These are phyloP conservation scores for Pantherophis vulpinus DNA, from an alignment of 2,797 vertebrate genomes.

Conservation along the genomic window DNA sequence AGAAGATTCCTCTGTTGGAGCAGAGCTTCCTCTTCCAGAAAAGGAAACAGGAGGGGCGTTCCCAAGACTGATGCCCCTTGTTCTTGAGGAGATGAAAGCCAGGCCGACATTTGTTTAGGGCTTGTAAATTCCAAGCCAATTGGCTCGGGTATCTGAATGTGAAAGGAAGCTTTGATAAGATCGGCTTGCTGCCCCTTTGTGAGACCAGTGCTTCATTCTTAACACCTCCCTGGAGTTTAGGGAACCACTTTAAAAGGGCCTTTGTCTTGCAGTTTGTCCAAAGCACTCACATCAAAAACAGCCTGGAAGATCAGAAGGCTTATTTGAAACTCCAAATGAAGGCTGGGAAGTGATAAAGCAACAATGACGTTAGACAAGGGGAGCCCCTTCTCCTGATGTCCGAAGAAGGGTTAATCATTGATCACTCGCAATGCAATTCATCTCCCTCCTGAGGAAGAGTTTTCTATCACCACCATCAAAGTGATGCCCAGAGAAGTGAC, in stretches of 20 bases:
- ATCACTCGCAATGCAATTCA: slow-evolving; percentile 1
- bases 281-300: slow-evolving; percentile 82
- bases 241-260: slow-evolving; percentile 79
- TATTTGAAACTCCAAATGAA: slow-evolving; percentile 48
- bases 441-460: background rate
- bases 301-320: slow-evolving; percentile 72
- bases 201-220: slow-evolving; percentile 76
- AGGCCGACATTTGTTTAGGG: slow-evolving; percentile 76
- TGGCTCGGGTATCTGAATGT: slow-evolving; percentile 73
- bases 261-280: slow-evolving; percentile 79
- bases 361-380: slow-evolving; percentile 53
- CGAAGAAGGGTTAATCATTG: slow-evolving; percentile 40
- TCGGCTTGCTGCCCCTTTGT: slow-evolving; percentile 74
- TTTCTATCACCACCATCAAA: background rate
- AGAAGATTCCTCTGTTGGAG: background rate
- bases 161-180: slow-evolving; percentile 75
- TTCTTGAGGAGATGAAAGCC: slow-evolving; percentile 74
- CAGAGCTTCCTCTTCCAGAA: background rate
- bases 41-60: slow-evolving; percentile 36
- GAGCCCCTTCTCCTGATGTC: slow-evolving; percentile 22
- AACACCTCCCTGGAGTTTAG: slow-evolving; percentile 81
- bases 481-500: background rate
- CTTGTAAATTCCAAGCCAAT: slow-evolving; percentile 78
- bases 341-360: slow-evolving; percentile 65
- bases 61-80: slow-evolving; percentile 54